These are phyloP conservation scores for Scaeva pyrastri DNA, from an alignment of 2,888 invertebrate species.

Conservation along the genomic window DNA sequence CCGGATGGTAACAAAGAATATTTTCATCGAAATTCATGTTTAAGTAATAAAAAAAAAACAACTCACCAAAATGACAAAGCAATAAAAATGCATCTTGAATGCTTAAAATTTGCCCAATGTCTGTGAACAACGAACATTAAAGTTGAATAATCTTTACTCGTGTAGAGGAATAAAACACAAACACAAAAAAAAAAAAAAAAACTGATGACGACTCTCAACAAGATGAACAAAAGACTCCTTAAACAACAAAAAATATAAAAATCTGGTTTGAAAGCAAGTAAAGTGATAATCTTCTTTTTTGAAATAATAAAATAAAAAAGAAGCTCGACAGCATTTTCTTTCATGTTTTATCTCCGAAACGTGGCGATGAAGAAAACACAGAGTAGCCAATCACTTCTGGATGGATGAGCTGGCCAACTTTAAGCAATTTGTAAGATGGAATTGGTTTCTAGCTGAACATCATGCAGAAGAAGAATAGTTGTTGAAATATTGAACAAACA, in stretches of 20 bases:
- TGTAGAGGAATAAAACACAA: background rate
- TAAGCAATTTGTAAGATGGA: too few species aligned
- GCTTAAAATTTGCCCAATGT: background rate
- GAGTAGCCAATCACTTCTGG: too few species aligned
- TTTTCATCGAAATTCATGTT: background rate
- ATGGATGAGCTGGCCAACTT: too few species aligned
- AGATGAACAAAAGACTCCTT: background rate
- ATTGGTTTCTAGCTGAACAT: too few species aligned
- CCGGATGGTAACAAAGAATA: conserved; percentile 35
- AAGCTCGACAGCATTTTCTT: too few species aligned
- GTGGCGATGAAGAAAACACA: background rate
- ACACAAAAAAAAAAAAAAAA: background rate
- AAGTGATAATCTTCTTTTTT: background rate
- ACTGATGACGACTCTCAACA: background rate
- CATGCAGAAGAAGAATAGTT: too few species aligned
- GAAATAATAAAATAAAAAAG: background rate
- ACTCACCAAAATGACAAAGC: background rate
- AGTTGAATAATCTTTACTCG: background rate
- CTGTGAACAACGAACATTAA: background rate
- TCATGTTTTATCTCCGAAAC: background rate
- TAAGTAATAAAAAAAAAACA: background rate
- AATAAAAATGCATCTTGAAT: conserved; percentile 26
- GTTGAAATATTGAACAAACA: too few species aligned
- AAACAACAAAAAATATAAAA: too few species aligned
- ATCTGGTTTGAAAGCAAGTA: background rate